A percentile compares a stretch with the other conserved stretches of the same genome.
Conservation (phyloP, 2,797 vertebrate species). For the Myotis daubentonii region DNA sequence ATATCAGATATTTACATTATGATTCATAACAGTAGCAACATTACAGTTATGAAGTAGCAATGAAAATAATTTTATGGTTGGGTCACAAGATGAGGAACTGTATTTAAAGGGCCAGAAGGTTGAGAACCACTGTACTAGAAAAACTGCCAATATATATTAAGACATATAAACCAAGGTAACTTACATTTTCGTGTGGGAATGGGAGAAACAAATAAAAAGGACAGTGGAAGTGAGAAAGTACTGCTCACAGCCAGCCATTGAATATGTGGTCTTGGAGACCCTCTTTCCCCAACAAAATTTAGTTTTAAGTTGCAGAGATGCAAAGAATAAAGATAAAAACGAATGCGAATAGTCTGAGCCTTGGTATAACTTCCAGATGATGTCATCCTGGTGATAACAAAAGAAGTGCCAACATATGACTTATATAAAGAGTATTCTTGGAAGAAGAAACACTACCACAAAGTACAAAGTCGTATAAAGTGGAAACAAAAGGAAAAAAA, state of each 20-base stretch:
- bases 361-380: background rate
- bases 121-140: background rate
- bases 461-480: background rate
- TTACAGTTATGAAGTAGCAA: too few relatives aligned
- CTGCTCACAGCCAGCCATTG: background rate
- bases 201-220: background rate
- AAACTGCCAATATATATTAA: background rate
- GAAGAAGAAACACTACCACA: constrained; percentile 7
- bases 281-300: background rate
- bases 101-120: too few relatives aligned
- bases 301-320: background rate
- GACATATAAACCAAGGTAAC: background rate
- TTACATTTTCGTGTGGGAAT: background rate
- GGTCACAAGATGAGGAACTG: too few relatives aligned
- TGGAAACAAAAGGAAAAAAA: background rate
- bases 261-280: background rate
- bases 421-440: background rate
- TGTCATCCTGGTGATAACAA: background rate
- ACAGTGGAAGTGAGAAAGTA: background rate
- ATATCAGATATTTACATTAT: too few relatives aligned
- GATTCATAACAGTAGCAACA: too few relatives aligned
- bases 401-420: constrained; percentile 30
- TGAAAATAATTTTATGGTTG: too few relatives aligned
- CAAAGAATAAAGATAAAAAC: background rate
- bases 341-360: background rate